Base-by-base conservation (phyloP, 2,113 vertebrate species). In the Cathartes aura region DNA sequence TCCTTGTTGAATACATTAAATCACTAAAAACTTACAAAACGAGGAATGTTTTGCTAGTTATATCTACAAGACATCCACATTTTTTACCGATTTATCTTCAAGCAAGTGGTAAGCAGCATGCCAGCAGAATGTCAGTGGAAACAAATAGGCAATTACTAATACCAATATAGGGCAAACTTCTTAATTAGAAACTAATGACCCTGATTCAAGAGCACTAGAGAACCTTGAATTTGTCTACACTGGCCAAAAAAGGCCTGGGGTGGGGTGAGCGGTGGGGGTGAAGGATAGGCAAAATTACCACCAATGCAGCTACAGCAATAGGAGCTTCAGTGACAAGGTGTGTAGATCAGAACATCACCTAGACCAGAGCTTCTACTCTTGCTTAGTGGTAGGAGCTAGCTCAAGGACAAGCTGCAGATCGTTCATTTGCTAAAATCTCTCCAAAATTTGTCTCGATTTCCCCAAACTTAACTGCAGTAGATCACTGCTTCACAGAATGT, bases 221-320 rank as follows among this genome's bases (percentile, higher is more conserved):
- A 82, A 75, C 26, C 22, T 45, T 30, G 10, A 43, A 74, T 74
- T 87, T 85, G 26, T 10, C 62, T 56, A 50, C 29, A 13, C 3
- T 68, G 71, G 32, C 6, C 52, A 72, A 66, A 88, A 82, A 82
- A 47, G 14, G 38, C 9, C n/a, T 52, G 26, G 6, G 8, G 14
- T 15, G 21, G 56, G 16, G 3, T 11, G 3, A 9, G 24, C 2
- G 1, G 40, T 36, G 15, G 24, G 2, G 24, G 11, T 21, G 43
- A 82, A 87, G 12, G 40, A 27, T 1, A 63, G 9, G 13, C 26
- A 90, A 81, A 91, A 82, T 45, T 75, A 55, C 38, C 53, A 63
- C 32, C 55, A 82, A 30, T 0, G 4, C 11, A 58, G 38, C 68
- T 34, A 32, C 9, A 71, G 22, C 43, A 73, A 60, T 17, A 85